Evolutionary conservation across 2,797 vertebrate genomes (phyloP), one percentile per base, ranked within the genome.

Genomic region (Mycteria americana): DNA sequence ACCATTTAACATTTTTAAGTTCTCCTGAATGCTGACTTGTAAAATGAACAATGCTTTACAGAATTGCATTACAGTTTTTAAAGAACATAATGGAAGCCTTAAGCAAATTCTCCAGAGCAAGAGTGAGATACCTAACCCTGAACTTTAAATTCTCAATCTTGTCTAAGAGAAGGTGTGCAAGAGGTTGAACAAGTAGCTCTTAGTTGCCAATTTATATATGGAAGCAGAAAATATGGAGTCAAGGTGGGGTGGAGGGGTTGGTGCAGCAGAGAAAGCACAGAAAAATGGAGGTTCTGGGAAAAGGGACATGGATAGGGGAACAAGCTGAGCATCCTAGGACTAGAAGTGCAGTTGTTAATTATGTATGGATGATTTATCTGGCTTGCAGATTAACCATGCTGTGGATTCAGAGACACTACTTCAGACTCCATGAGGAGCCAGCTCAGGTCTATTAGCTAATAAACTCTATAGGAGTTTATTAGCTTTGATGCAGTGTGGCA

Each of bases 181-280:
- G 0, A 74, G 4, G 17, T n/a, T 77, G 31, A 60, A 67, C 5
- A 81, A 74, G 30, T 15, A 62, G 5, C 2, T 63, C 17, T 74
- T 57, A 24, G 8, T 15, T 91, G 13, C 31, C 19, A 28, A 5
- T 69, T 56, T 53, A 39, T 31, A 53, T 19, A n/a, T 33, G 18
- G 10, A 37, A n/a, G 11, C 13, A 35, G 62, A 75, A 85, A 92
- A 62, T 28, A 9, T 3, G 2, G 21, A 19, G 46, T 46, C 30
- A 65, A n/a, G 10, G 8, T 2, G 2, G 16, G 8, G 4, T 1
- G 3, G 23, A 10, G 4, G 4, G 11, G 3, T 18, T 12, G 46
- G 10, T 45, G 25, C n/a, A 67, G 25, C 15, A 74, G 30, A 60
- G 5, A 35, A 4, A 22, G 1, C 0, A 2, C 1, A 39, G 11